A percentile compares a stretch with the other conserved stretches of the same genome.
Evolutionary conservation across 2,113 vertebrate species (phyloP).

Genomic region (Lepus americanus): DNA sequence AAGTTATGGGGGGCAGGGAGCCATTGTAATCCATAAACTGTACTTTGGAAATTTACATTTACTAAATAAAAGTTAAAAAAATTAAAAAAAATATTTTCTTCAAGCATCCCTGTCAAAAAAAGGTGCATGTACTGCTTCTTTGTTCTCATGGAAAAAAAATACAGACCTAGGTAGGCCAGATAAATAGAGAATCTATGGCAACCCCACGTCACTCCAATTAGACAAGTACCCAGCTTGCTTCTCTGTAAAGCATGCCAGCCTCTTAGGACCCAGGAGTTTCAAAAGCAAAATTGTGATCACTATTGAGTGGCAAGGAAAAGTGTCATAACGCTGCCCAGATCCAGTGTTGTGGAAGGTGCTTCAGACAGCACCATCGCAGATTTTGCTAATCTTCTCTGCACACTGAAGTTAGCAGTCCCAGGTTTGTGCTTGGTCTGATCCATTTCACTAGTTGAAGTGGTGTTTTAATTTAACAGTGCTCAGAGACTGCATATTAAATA

Average conservation of each 20-base stretch:
- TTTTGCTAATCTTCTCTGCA: constrained; percentile 50
- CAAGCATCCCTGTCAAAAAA: constrained; percentile 72
- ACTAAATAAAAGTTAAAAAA: no score
- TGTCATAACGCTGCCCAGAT: constrained; percentile 45
- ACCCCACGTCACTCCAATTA: constrained; percentile 26
- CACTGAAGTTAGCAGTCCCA: not conserved
- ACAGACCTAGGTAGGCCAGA: constrained; percentile 53
- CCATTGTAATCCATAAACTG: no score
- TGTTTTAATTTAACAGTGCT: constrained; percentile 83
- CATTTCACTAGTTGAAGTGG: constrained; percentile 72
- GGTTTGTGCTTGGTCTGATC: constrained; percentile 58
- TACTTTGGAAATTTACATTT: no score
- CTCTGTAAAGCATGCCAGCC: constrained; percentile 62
- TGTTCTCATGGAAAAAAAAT: constrained; percentile 63
- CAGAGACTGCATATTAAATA: constrained; percentile 61
- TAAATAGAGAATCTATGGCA: constrained; percentile 58
- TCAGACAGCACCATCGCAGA: constrained; percentile 3
- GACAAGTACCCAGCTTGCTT: constrained; percentile 59
- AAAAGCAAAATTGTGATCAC: constrained; percentile 62
- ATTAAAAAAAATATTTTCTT: constrained; percentile 41
- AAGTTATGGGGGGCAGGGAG: no score
- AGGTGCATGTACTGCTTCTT: constrained; percentile 58
- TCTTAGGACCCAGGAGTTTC: constrained; percentile 68
- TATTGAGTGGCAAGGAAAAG: constrained; percentile 60
- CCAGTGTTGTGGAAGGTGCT: constrained; percentile 60